Base-by-base conservation (phyloP, 2,797 vertebrate species). In the Lerista edwardsae region DNA sequence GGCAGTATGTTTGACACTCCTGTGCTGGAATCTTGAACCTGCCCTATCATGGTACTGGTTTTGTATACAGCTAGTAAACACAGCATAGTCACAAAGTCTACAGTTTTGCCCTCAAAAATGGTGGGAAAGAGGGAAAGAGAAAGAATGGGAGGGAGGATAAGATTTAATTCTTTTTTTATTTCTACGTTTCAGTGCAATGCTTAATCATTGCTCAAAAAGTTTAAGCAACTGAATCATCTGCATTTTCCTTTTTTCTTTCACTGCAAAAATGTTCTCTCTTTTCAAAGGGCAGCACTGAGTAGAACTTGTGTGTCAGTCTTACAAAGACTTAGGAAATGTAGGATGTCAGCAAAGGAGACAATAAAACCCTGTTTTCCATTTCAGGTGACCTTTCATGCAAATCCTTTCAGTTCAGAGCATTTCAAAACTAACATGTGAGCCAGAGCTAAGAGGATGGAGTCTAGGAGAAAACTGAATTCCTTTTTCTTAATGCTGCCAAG, bases 311-410 rank as follows among this genome's bases (percentile, higher is more conserved):
- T 73, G 88, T 85, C 91, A 92, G 71, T 61, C 71, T 80, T 27
- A 1, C 0, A 51, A 72, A 78, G 86, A 55, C 85, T 85, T 75
- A 81, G 0, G 84, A 85, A 82, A 57, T 11, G 0, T 1, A 71
- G 87, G 81, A 86, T 85, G 90, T 86, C 12, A 4, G 80, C 82
- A 62, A 55, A 25, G 0, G 57, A 87, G 74, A 88, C 86, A 88
- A 91, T 83, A 79, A 88, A 84, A 89, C 83, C 86, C 82, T 87
- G 87, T 79, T 86, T 75, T 90, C 88, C 78, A 64, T 86, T 92
- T 88, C 93, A 91, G 90, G 90, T 91, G 93, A 91, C 93, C 90
- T 91, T 91, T 89, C 80, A 92, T 75, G 90, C 85, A 90, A 92
- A 92, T 88, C 85, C 86, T 61, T 12, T 68, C 78, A 31, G 47